Evolutionary conservation across 2,797 vertebrate species (phyloP).

Genomic region (Smutsia gigantea): DNA sequence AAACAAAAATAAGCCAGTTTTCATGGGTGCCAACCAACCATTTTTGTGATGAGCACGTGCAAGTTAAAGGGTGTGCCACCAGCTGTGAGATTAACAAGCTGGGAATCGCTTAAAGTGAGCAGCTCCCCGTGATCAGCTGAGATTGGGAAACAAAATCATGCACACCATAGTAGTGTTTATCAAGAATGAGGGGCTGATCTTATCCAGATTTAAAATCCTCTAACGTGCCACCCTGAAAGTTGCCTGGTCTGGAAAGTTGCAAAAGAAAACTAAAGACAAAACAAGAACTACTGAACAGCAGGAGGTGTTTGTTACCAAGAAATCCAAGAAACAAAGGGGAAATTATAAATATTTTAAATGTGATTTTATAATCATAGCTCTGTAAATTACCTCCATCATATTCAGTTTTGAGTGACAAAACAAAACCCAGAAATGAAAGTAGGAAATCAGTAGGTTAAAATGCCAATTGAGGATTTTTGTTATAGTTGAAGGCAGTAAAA

Average conservation of each 20-base stretch:
- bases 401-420: slow-evolving; percentile 56
- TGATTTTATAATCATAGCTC: background rate
- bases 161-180: background rate
- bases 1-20: slow-evolving; percentile 21
- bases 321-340: background rate
- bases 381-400: background rate
- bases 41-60: slow-evolving; percentile 24
- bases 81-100: slow-evolving; percentile 54
- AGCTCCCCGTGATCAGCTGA: background rate
- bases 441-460: slow-evolving; percentile 36
- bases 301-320: slow-evolving; percentile 32
- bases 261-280: slow-evolving; percentile 43
- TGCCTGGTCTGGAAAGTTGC: slow-evolving; percentile 44
- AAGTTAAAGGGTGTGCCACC: slow-evolving; percentile 47
- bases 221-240: slow-evolving; percentile 19
- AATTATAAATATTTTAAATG: slow-evolving; percentile 35
- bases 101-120: slow-evolving; percentile 24
- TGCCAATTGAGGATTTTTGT: background rate
- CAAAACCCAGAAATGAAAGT: background rate
- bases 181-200: slow-evolving; percentile 17
- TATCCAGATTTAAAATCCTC: slow-evolving; percentile 43
- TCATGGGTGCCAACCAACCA: slow-evolving; percentile 30
- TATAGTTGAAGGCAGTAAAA: slow-evolving; percentile 5
- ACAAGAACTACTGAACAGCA: background rate
- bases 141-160: slow-evolving; percentile 39